phyloP scores from a whole-genome alignment of 37 sponge, comb jelly and placozoan genomes.

The Dysidea cf. avara region DNA sequence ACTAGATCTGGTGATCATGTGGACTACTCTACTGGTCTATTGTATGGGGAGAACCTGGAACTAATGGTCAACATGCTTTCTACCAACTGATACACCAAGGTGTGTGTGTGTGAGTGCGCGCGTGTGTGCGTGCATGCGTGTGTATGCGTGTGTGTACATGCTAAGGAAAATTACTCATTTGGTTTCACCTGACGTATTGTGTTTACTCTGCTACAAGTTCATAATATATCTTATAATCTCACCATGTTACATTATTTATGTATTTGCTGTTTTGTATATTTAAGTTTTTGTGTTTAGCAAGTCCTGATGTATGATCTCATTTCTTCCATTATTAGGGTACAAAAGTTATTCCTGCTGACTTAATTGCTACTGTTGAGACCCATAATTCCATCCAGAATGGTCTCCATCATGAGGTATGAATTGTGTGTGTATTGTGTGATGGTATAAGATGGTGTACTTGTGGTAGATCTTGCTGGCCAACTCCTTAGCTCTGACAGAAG shows the following conservation, averaged over 20 bases:
- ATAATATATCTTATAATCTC: neutral
- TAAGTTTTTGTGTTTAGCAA: slow-evolving; percentile 2
- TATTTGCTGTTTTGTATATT: neutral
- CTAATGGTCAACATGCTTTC: slow-evolving; percentile 99
- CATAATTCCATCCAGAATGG: slow-evolving; percentile 87
- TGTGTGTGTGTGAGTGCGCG: no score
- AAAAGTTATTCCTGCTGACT: slow-evolving; percentile 97
- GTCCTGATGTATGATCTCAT: neutral
- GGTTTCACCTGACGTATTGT: no score
- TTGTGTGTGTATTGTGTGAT: neutral
- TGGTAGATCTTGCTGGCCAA: slow-evolving; percentile 95
- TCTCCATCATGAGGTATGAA: slow-evolving; percentile 87
- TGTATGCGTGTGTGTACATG: no score
- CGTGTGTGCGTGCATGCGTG: no score
- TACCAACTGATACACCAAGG: slow-evolving; percentile 99
- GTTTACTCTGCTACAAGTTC: no score
- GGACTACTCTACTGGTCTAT: slow-evolving; percentile 97
- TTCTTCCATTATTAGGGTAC: slow-evolving; percentile 53
- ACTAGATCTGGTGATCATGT: slow-evolving; percentile 66
- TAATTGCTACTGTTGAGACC: slow-evolving; percentile 92
- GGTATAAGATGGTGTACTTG: neutral
- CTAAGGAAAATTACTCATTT: no score
- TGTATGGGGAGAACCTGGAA: slow-evolving; percentile 99
- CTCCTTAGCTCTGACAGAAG: slow-evolving; percentile 97
- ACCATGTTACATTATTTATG: neutral